Evolutionary conservation across 1,140 invertebrate species (phyloP), one percentile per base, ranked within the genome.

Genomic region (Pollicipes pollicipes): DNA sequence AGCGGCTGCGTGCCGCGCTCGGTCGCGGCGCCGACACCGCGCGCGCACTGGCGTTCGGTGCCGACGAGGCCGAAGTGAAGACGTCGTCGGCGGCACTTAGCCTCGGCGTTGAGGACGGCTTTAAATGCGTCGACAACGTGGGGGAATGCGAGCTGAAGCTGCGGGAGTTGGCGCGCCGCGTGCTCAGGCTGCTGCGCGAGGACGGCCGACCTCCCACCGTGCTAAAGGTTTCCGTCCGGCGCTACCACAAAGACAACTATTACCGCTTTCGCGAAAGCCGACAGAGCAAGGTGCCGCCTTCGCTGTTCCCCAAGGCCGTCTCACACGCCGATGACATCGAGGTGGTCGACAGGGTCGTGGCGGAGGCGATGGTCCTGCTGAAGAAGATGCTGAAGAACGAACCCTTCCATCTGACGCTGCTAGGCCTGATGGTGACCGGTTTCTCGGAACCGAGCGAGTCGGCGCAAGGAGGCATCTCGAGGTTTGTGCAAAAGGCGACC

Each of bases 381-480:
- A 84, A 86, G 76, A 86, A 88, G 76, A 82, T 88, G 70, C 85
- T 90, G 67, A 84, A 89, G 76, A 81, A 85, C 70, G 87, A 87
- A 80, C 85, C 86, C 69, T 90, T 89, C 79, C 88, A 89, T 79
- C 84, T 91, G 72, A 90, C 88, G 13, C 79, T 90, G 58, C 79
- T 91, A 58, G 88, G 88, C 30, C 79, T 91, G 73, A 87, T 88
- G 24, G 90, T 90, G 76, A 88, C 87, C 3, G 90, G 90, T 77
- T 90, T 90, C 74, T 84, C 86, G 73, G 88, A 89, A 76, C 82
- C 84, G 66, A 83, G 84, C 74, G 83, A 82, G 27, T 85, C 84
- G 0, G 82, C 83, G 76, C 80, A 80, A 17, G 30, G 87, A 75
- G 87, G 87, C 0, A 82, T 88, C 71, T 83, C 87, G 70, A 85